Conservation (phyloP, 2,113 vertebrate genomes). For the Tetrao urogallus region DNA sequence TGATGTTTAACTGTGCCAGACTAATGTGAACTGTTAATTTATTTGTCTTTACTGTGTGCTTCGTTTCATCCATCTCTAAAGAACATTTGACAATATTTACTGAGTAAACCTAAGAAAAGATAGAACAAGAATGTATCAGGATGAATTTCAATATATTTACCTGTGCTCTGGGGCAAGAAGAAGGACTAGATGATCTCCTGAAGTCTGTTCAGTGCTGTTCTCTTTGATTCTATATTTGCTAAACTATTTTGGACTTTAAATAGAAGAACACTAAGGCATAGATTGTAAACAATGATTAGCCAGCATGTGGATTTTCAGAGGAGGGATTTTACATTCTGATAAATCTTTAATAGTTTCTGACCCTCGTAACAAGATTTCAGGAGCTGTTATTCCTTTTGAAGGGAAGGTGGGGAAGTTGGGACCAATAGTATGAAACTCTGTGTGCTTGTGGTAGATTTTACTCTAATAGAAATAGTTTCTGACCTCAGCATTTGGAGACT, state of each 20-base stretch:
- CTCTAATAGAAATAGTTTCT: constrained; percentile 3
- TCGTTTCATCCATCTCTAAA: neutral
- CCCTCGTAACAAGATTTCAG: neutral
- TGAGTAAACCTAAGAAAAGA: neutral
- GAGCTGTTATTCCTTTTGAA: neutral
- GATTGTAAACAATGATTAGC: neutral
- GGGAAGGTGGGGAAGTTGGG: neutral
- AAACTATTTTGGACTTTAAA: neutral
- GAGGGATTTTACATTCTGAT: neutral
- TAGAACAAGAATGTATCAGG: neutral
- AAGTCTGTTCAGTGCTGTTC: neutral
- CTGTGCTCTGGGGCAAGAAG: neutral
- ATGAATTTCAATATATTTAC: neutral
- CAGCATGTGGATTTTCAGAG: neutral
- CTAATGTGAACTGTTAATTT: neutral
- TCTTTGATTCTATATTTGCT: neutral
- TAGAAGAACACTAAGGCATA: neutral
- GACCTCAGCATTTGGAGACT: neutral
- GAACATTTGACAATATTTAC: neutral
- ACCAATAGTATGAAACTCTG: neutral
- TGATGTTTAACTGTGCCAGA: neutral
- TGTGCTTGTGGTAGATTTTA: neutral
- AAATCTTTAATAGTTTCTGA: neutral
- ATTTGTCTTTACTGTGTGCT: neutral
- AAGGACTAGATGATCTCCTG: neutral